These are phyloP conservation scores for Exocentrus adspersus DNA, from an alignment of 2,888 invertebrate genomes.

Conservation along the genomic window DNA sequence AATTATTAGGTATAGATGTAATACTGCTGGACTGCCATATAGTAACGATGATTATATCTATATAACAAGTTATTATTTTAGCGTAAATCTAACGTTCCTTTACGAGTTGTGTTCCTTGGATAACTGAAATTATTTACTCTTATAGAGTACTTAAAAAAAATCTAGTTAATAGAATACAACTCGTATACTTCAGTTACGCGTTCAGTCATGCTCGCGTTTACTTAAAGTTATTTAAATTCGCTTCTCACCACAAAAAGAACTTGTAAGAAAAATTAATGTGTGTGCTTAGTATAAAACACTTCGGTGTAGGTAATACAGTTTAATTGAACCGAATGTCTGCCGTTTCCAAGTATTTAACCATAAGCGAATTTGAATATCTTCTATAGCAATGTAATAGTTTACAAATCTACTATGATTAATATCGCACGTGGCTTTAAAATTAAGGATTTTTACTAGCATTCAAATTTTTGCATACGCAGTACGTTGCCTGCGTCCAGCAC, in stretches of 20 bases:
- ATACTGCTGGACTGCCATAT: conserved; percentile 14
- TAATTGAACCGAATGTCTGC: neutral
- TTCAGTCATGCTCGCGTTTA: conserved; percentile 15
- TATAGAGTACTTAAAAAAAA: conserved; percentile 40
- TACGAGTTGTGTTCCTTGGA: neutral
- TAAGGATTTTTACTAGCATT: conserved; percentile 45
- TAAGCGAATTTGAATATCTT: neutral
- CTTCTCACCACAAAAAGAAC: too few species aligned
- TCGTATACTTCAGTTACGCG: neutral
- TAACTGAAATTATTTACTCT: conserved; percentile 41
- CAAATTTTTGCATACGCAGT: conserved; percentile 32
- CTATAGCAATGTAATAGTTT: conserved; percentile 44
- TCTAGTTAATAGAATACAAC: conserved; percentile 31
- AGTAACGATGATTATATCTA: conserved; percentile 21
- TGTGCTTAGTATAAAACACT: neutral
- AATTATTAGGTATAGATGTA: neutral
- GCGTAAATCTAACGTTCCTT: neutral
- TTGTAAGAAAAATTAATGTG: too few species aligned
- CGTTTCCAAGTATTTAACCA: neutral
- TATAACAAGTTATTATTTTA: neutral
- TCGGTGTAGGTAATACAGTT: neutral
- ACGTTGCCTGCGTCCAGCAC: conserved; percentile 21
- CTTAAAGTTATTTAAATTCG: too few species aligned
- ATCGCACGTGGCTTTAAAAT: conserved; percentile 49
- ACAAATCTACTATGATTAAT: conserved; percentile 46